Evolutionary conservation across 2,797 vertebrate species (phyloP), one percentile per base, ranked within the genome.

Genomic region (Neomorphus geoffroyi): DNA sequence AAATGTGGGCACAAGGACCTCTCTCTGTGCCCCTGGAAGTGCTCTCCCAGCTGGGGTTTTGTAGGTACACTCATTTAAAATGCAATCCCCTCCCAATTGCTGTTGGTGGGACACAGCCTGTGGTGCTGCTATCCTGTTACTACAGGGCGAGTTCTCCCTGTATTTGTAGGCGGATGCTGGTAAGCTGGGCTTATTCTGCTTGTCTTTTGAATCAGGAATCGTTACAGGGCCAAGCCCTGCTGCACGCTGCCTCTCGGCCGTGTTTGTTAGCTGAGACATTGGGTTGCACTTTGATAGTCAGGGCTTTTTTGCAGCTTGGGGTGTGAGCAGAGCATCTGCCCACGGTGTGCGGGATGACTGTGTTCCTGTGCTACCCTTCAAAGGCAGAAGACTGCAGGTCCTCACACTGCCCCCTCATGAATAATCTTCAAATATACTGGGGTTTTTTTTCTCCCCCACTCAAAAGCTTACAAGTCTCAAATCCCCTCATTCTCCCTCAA

Each of bases 351-450:
- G 27, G 45, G 71, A 58, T 61, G 70, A 8, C 51, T 0, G 0
- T 16, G 28, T 43, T 88, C 62, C 80, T 80, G 22, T 43, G 24
- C 74, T 78, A 37, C 62, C 56, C 30, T 92, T 90, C 93, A 93
- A 89, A 94, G 78, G 60, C 56, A 93, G 78, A 86, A 86, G 65
- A 19, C 74, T 83, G 39, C 71, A 27, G 74, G n/a, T 86, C 56
- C 39, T 94, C 32, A 22, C 33, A 1, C 77, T 85, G 57, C 45
- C 37, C 74, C 37, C 53, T 96, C 74, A 81, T 88, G 74, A 90
- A 85, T 94, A 90, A 82, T 93, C 90, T 90, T 95, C 90, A 95
- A 67, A 94, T 94, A 56, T 2, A 56, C 46, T 15, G n/a, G n/a
- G n/a, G n/a, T n/a, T 75, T 62, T 54, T 30, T 43, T 13, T 8